phyloP scores from a whole-genome alignment of 2,113 vertebrate genomes.

The Hyaena hyaena region DNA sequence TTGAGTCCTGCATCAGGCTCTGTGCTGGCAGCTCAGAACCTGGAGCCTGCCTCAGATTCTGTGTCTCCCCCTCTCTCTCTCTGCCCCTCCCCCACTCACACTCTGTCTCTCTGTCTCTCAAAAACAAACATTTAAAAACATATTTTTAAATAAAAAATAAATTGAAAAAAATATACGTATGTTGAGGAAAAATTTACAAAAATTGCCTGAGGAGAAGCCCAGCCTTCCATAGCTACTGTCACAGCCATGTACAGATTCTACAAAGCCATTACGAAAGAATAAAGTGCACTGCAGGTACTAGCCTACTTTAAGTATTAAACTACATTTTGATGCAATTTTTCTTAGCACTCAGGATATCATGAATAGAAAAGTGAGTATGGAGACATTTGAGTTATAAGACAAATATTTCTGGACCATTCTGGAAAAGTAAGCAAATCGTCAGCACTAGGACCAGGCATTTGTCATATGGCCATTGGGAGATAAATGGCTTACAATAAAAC shows the following conservation, averaged over 20 bases:
- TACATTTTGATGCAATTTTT: background rate
- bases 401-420: background rate
- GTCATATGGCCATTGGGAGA: constrained; percentile 23
- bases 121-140: no score
- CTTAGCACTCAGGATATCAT: background rate
- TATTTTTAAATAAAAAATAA: no score
- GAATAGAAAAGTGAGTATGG: background rate
- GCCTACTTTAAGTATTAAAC: background rate
- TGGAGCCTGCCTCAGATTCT: no score
- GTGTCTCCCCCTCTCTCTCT: no score
- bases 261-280: background rate
- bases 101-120: no score
- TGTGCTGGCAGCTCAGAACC: no score
- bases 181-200: constrained; percentile 6
- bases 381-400: background rate
- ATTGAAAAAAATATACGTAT: background rate
- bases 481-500: constrained; percentile 63
- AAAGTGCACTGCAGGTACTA: accelerated
- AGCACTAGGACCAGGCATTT: background rate
- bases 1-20: no score
- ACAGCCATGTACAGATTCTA: background rate
- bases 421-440: background rate
- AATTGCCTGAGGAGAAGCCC: background rate
- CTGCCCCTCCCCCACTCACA: no score
- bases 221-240: background rate